These are phyloP conservation scores for Eptatretus atami DNA, from an alignment of 2,797 vertebrate species.

Conservation along the genomic window DNA sequence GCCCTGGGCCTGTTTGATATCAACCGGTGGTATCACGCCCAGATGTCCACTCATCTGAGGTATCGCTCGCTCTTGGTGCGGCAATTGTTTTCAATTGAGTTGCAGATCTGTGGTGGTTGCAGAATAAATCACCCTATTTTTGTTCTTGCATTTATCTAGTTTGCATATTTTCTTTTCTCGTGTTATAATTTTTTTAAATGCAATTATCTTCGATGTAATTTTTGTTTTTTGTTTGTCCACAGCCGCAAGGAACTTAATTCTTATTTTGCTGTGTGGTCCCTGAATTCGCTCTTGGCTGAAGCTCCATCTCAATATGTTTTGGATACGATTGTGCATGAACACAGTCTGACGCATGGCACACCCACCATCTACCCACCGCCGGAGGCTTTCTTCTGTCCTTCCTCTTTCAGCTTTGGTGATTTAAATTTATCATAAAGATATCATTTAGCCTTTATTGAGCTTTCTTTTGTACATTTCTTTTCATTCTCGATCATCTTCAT, in stretches of 20 bases:
- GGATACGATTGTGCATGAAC: slow-evolving; percentile 1
- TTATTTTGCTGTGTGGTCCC: slow-evolving; percentile 4
- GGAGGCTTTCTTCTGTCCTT: neutral
- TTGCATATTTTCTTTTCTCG: no score
- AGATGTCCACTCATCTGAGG: slow-evolving; percentile 1
- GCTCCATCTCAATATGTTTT: neutral
- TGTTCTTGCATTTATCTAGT: no score
- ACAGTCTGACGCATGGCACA: neutral
- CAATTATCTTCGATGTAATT: no score
- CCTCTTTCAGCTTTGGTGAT: neutral
- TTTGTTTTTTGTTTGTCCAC: no score
- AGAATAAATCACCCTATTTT: no score
- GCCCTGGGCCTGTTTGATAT: neutral
- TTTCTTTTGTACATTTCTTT: neutral
- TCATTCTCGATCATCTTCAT: neutral
- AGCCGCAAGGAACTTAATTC: no score
- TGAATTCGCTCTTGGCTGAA: neutral
- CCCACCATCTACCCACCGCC: neutral
- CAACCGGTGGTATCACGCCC: slow-evolving; percentile 2
- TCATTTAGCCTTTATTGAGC: neutral
- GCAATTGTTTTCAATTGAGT: no score
- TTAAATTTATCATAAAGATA: neutral
- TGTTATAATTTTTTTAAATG: no score
- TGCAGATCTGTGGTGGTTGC: no score
- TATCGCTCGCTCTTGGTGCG: neutral